Evolutionary conservation across 2,113 vertebrate genomes (phyloP), one percentile per base, ranked within the genome.

Genomic region (Mirza zaza): DNA sequence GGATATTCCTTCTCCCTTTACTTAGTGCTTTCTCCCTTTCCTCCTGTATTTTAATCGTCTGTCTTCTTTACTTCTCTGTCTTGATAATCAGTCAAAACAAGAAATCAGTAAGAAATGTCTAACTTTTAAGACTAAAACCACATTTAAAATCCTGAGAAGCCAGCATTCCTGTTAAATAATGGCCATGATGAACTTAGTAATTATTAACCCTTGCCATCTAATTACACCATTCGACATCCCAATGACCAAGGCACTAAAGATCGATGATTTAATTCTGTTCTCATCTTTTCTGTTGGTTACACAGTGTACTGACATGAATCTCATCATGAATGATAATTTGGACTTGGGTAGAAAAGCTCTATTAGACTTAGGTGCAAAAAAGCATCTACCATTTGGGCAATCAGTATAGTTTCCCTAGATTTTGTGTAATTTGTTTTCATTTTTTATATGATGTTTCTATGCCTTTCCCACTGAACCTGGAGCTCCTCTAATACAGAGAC

Each of bases 91-190:
- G 45, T 84, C 27, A 81, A 87, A 82, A 91, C 8, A 91, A 84
- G 67, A 87, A 84, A 77, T 45, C 81, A 79, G 11, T 65, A 85
- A 77, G 25, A 17, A 36, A 55, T 82, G n/a, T 71, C 57, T 83
- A 82, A 52, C 52, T 88, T 83, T 87, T 80, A 84, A 84, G n/a
- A 67, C 36, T 81, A 90, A 96, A 92, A 86, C 36, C 57, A 84
- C 23, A 65, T 86, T 71, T 86, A 87, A 97, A 95, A 50, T 86
- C 27, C 45, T 45, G 73, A 70, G 91, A 94, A 52, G 13, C 7
- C 23, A 81, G 67, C 14, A 86, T 34, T 95, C 65, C 45, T 52
- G 21, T 89, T 73, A 81, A 82, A 67, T 61, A 70, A 42, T 85
- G 27, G 65, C 83, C 25, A 45, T 61, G 50, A 73, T 83, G 70